Evolutionary conservation across 1,140 invertebrate genomes (phyloP), one percentile per base, ranked within the genome.

Genomic region (Teleopsis dalmanni): DNA sequence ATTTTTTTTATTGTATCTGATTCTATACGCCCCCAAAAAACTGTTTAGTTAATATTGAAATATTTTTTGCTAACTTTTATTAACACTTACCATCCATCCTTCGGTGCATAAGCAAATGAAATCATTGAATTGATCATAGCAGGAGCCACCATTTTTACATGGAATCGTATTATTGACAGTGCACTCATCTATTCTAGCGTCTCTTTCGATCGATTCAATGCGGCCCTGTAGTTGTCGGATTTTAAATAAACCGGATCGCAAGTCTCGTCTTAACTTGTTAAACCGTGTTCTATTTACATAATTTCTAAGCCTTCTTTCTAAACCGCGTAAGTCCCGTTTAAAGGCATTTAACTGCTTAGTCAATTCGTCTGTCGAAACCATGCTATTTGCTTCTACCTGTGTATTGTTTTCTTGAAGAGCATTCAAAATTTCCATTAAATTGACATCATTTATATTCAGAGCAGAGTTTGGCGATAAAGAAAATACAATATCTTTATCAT

Each of bases 101-200:
- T 71, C 42, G 1, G 80, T 74, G 71, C 91, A 95, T 18, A 77
- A 68, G 60, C 90, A 95, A 29, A 82, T 75, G 63, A 81, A 88
- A 4, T 76, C 78, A 47, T 82, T 82, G 48, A 81, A 84, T 16
- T 78, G 58, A 65, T 90, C 85, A 22, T 83, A 71, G 63, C 91
- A 95, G 3, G 81, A 84, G 4, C 84, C 91, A 13, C 88, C 90
- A 73, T 95, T 85, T 58, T 78, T 68, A 69, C 91, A 95, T 1
- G 90, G 90, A 66, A 80, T 81, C 48, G 78, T 82, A 3, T 14
- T 4, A n/a, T 36, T 21, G 14, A 56, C 33, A 62, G n/a, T n/a
- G n/a, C 87, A 90, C 48, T 85, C 78, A 55, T 88, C 76, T 23
- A 23, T 49, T 2, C 4, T 40, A 18, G 62, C 35, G 16, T 46